A percentile compares a stretch with the other conserved stretches of the same genome.
phyloP scores from a whole-genome alignment of 2,797 vertebrate species.

The Neostethus bicornis region DNA sequence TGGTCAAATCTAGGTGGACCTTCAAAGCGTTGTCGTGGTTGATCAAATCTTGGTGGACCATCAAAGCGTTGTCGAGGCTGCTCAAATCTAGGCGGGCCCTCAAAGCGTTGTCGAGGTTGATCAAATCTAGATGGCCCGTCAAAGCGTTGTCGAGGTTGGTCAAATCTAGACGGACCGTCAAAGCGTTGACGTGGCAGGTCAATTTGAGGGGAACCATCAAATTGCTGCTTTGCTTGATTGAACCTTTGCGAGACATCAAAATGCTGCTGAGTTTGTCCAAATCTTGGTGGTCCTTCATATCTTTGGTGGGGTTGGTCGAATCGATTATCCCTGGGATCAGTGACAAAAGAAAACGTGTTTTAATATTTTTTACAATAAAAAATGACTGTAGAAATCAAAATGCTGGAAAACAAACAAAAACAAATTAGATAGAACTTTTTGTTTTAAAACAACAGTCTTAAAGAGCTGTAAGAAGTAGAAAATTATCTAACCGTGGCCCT shows the following conservation, averaged over 20 bases:
- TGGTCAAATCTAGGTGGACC: slow-evolving; percentile 79
- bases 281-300: slow-evolving; percentile 86
- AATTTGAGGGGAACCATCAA: slow-evolving; percentile 55
- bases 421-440: not conserved
- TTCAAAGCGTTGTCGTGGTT: slow-evolving; percentile 75
- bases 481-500: slow-evolving; percentile 82
- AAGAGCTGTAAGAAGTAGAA: not conserved
- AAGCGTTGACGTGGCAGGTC: slow-evolving; percentile 67
- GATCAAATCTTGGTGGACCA: slow-evolving; percentile 84
- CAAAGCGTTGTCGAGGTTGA: slow-evolving; percentile 75
- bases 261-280: slow-evolving; percentile 74
- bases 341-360: not conserved
- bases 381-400: not conserved
- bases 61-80: slow-evolving; percentile 80
- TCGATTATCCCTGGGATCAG: slow-evolving; percentile 29
- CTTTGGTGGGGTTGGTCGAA: slow-evolving; percentile 76
- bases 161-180: slow-evolving; percentile 77
- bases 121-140: slow-evolving; percentile 60
- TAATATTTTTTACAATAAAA: not conserved
- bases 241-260: slow-evolving; percentile 85
- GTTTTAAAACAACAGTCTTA: not conserved
- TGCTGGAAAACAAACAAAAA: too few relatives aligned
- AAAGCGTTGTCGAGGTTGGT: slow-evolving; percentile 66
- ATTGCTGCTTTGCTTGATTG: slow-evolving; percentile 69
- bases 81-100: slow-evolving; percentile 84